Conservation (phyloP, 2,113 vertebrate genomes). For the Apaloderma vittatum region DNA sequence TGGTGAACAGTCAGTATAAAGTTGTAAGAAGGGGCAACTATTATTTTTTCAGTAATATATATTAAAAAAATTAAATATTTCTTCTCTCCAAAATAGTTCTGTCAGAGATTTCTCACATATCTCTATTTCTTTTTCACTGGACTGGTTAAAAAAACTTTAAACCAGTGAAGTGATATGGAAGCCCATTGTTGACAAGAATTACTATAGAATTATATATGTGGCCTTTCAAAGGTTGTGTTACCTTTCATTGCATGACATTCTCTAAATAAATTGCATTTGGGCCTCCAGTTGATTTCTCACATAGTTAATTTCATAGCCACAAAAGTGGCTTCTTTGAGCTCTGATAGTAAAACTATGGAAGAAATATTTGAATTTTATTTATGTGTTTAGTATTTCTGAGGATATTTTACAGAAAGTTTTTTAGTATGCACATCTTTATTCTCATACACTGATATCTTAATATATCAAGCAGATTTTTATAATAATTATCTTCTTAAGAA, state of each 20-base stretch:
- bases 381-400: neutral
- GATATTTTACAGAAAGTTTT: neutral
- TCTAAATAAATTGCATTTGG: neutral
- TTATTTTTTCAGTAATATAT: neutral
- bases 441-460: neutral
- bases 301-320: neutral
- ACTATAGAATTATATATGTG: neutral
- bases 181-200: neutral
- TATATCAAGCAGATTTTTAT: neutral
- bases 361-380: neutral
- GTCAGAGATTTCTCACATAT: neutral
- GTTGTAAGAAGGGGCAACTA: neutral
- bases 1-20: neutral
- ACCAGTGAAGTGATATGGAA: neutral
- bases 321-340: neutral
- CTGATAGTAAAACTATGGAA: neutral
- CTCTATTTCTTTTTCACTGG: neutral
- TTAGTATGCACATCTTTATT: neutral
- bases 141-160: neutral
- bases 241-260: neutral
- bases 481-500: slow-evolving; percentile 30
- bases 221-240: neutral
- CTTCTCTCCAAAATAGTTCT: neutral
- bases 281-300: neutral
- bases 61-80: neutral